Conservation (phyloP, 2,888 invertebrate species). For the Andrena bicolor region DNA sequence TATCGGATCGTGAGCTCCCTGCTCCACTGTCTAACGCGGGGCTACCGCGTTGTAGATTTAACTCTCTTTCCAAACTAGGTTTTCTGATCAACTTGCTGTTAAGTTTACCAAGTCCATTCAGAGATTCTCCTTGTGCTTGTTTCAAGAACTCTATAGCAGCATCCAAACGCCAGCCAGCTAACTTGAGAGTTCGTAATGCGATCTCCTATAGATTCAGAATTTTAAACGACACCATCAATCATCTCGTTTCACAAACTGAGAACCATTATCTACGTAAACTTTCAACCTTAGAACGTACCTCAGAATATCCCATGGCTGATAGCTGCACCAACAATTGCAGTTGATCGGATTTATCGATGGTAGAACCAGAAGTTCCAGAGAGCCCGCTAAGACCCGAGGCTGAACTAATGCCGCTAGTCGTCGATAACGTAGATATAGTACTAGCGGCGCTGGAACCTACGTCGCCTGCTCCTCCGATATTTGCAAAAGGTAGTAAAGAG, state of each 20-base stretch:
- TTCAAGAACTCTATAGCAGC: constrained; percentile 89
- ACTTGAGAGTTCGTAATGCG: constrained; percentile 89
- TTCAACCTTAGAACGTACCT: constrained; percentile 85
- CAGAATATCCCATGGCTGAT: constrained; percentile 90
- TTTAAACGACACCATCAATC: not conserved
- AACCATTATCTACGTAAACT: not conserved
- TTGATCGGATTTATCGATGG: constrained; percentile 88
- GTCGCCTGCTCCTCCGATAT: constrained; percentile 88
- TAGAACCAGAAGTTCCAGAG: constrained; percentile 88
- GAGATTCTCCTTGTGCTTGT: constrained; percentile 88
- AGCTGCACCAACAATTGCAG: constrained; percentile 89
- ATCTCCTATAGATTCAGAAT: constrained; percentile 87
- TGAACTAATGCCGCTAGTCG: constrained; percentile 88
- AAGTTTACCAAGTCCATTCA: constrained; percentile 87
- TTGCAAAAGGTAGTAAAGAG: constrained; percentile 93
- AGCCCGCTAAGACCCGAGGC: constrained; percentile 87
- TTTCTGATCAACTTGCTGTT: constrained; percentile 92
- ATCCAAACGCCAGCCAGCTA: constrained; percentile 90
- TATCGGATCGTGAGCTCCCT: constrained; percentile 95
- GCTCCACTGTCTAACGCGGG: constrained; percentile 95
- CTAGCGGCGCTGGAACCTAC: constrained; percentile 91
- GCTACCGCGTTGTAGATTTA: constrained; percentile 91
- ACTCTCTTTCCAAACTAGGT: constrained; percentile 94
- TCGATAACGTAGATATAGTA: constrained; percentile 89
- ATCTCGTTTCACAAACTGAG: not conserved